Base-by-base conservation (phyloP, 2,113 vertebrate species). In the Chroicocephalus ridibundus region DNA sequence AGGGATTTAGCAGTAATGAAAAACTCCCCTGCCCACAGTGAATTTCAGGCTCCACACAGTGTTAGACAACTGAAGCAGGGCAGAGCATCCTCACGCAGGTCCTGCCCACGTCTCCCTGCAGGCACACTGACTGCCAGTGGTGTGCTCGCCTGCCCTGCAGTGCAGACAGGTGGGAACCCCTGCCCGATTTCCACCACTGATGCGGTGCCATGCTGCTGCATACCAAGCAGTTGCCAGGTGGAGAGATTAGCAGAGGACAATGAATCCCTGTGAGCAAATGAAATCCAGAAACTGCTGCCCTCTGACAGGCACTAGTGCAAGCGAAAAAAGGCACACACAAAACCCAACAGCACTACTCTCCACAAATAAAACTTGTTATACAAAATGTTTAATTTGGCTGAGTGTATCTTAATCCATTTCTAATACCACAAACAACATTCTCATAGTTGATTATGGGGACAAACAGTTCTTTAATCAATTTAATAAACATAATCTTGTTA, bases 401-500 rank as follows among this genome's bases (percentile, higher is more conserved):
- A 96, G 69, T 82, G 32, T 61, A 60, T 88, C 86, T 91, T 90
- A 88, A 90, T 96, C 66, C 57, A 46, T 94, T 97, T 96, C 87
- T 97, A 97, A 97, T 86, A 90, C 52, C 42, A 84, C 47, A 92
- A 89, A 96, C 66, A 96, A 74, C 46, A 87, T 86, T 96, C 70
- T 97, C 55, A 57, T 90, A 65, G 72, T 95, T 1, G 12, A 89
- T 94, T 92, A 93, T 81, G 36, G 47, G 64, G 62, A 93, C 85
- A 94, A 96, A 95, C 77, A 90, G 61, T 82, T 95, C 52, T 94
- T 97, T 92, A 96, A 97, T 94, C 80, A 93, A 82, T 94, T 95
- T 93, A 95, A 92, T 95, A 97, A 95, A 95, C 68, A 81, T 83
- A 94, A 95, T 93, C 91, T 96, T 95, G 94, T 92, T 96, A 97